Conservation (phyloP, 30 jellyfish, hydroid and myxozoan species). For the Aurelia aurita region DNA sequence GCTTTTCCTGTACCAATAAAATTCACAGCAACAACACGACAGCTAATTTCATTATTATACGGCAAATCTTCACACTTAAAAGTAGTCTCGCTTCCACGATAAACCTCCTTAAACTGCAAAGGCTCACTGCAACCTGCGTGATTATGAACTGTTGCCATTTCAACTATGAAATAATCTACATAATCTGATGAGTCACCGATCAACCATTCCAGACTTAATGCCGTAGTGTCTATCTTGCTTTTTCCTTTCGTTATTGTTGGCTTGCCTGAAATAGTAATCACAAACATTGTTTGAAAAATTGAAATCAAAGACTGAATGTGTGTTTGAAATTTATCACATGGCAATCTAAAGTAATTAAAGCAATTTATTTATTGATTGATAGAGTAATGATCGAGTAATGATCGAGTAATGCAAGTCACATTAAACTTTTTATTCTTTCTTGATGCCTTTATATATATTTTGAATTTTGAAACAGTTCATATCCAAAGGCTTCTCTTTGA, state of each 20-base stretch:
- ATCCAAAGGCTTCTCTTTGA: too few relatives aligned
- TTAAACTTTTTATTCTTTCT: too few relatives aligned
- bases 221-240: not conserved
- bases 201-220: conserved; percentile 23
- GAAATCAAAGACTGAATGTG: too few relatives aligned
- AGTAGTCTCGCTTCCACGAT: conserved; percentile 34
- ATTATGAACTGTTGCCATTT: conserved; percentile 7
- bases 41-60: conserved; percentile 51
- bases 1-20: conserved; percentile 56
- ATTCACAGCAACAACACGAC: conserved; percentile 57
- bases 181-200: not conserved
- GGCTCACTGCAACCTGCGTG: not conserved
- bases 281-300: too few relatives aligned
- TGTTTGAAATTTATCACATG: too few relatives aligned
- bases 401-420: too few relatives aligned
- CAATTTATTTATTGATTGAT: too few relatives aligned
- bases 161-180: conserved; percentile 41
- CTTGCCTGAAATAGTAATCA: conserved; percentile 9
- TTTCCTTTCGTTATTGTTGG: conserved; percentile 3
- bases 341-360: too few relatives aligned
- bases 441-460: too few relatives aligned
- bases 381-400: too few relatives aligned
- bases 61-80: conserved; percentile 36
- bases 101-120: conserved; percentile 53
- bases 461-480: too few relatives aligned